Percentiles rank a stretch among this genome's conserved stretches.
These are phyloP conservation scores for Heliothis peltigera DNA, from an alignment of 2,888 invertebrate genomes.

Conservation along the genomic window DNA sequence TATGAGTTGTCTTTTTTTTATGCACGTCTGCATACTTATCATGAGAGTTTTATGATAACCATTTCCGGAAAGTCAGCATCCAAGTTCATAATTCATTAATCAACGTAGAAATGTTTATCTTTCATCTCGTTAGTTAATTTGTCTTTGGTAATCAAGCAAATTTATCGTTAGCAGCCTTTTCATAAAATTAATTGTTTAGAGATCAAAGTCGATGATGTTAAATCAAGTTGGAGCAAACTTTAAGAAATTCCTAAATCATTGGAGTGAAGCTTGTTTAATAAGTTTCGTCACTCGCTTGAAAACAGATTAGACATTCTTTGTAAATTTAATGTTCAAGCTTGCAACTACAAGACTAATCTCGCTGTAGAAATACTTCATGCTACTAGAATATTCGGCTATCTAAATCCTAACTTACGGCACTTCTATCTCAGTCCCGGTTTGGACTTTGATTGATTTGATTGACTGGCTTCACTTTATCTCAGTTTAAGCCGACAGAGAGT, in stretches of 20 bases:
- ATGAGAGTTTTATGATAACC: neutral
- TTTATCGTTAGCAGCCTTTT: conserved; percentile 42
- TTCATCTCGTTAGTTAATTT: conserved; percentile 24
- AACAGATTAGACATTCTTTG: conserved; percentile 62
- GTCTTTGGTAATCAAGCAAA: conserved; percentile 27
- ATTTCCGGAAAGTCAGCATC: neutral
- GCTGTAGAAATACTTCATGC: conserved; percentile 13
- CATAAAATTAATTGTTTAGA: conserved; percentile 56
- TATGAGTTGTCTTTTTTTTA: conserved; percentile 16
- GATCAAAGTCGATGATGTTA: conserved; percentile 62
- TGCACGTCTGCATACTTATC: conserved; percentile 15
- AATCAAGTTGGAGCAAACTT: conserved; percentile 61
- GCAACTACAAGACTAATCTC: conserved; percentile 21
- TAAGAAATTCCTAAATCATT: conserved; percentile 56
- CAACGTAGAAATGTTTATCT: conserved; percentile 4
- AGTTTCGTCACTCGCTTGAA: conserved; percentile 58
- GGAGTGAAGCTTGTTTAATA: conserved; percentile 56
- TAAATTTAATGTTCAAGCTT: conserved; percentile 42
- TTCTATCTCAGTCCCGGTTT: neutral
- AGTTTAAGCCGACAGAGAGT: conserved; percentile 1
- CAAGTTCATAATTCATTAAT: neutral
- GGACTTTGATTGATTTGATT: conserved; percentile 1
- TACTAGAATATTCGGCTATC: neutral
- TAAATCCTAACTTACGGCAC: neutral
- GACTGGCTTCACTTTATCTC: neutral